A percentile compares a stretch with the other conserved stretches of the same genome.
These are phyloP conservation scores for Maconellicoccus hirsutus DNA, from an alignment of 1,140 invertebrate genomes.

Conservation along the genomic window DNA sequence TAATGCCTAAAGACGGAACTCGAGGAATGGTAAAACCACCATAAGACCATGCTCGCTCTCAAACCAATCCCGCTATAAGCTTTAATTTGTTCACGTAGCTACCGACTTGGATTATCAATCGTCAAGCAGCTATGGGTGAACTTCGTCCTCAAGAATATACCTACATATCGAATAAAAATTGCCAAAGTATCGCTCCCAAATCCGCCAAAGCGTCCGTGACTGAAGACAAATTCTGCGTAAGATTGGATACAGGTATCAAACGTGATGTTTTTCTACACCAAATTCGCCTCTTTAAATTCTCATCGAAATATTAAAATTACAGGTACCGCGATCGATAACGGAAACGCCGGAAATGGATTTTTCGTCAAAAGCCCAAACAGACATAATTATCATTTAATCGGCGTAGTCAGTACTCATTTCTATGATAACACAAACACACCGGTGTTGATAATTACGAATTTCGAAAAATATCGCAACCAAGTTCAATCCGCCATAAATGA, in stretches of 20 bases:
- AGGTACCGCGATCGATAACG: not conserved
- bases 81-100: not conserved
- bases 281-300: too few species aligned
- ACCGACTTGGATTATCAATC: not conserved
- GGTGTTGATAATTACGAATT: not conserved
- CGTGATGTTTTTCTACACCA: not conserved
- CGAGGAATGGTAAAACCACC: not conserved
- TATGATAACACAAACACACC: not conserved
- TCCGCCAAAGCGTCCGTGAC: not conserved
- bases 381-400: not conserved
- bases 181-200: not conserved
- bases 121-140: not conserved
- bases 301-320: too few species aligned
- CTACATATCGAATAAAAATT: not conserved
- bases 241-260: not conserved
- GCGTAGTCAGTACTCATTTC: not conserved
- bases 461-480: not conserved
- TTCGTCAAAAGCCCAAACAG: not conserved
- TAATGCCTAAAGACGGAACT: not conserved
- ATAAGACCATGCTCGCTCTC: too few species aligned
- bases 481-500: not conserved
- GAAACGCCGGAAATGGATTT: not conserved
- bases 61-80: not conserved
- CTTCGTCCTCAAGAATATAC: not conserved
- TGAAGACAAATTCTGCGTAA: not conserved